phyloP scores from a whole-genome alignment of 2,113 vertebrate genomes.

The Ancistrus triradiatus region DNA sequence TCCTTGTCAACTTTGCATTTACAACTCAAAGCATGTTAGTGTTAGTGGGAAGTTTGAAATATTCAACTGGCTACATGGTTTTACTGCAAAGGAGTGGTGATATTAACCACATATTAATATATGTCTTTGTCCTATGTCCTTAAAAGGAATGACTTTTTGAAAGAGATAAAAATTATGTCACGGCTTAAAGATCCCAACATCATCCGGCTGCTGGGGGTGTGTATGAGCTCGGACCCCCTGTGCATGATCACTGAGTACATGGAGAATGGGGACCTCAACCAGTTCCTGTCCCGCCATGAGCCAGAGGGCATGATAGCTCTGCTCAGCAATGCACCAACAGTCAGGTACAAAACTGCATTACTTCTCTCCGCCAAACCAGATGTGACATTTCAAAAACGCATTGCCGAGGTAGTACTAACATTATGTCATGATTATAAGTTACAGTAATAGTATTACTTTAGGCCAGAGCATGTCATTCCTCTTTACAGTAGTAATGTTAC shows the following conservation, averaged over 20 bases:
- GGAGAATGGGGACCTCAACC: constrained; percentile 98
- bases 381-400: too few species aligned
- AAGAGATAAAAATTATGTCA: constrained; percentile 99
- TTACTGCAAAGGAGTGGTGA: too few species aligned
- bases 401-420: too few species aligned
- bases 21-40: too few species aligned
- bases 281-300: constrained; percentile 93
- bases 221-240: constrained; percentile 85
- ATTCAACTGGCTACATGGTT: too few species aligned
- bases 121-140: not conserved
- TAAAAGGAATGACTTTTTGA: constrained; percentile 93
- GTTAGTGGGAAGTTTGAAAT: too few species aligned
- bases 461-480: too few species aligned
- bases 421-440: too few species aligned
- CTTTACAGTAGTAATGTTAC: too few species aligned
- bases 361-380: too few species aligned
- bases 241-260: constrained; percentile 99
- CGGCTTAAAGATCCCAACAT: constrained; percentile 97
- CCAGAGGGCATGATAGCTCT: constrained; percentile 60
- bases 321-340: constrained; percentile 60
- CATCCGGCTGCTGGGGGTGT: constrained; percentile 90
- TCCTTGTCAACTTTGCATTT: not conserved
- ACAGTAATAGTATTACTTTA: too few species aligned
- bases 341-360: constrained; percentile 73
- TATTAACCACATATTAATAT: not conserved